phyloP scores from a whole-genome alignment of 2,888 invertebrate species.

The Limnephilus lunatus region DNA sequence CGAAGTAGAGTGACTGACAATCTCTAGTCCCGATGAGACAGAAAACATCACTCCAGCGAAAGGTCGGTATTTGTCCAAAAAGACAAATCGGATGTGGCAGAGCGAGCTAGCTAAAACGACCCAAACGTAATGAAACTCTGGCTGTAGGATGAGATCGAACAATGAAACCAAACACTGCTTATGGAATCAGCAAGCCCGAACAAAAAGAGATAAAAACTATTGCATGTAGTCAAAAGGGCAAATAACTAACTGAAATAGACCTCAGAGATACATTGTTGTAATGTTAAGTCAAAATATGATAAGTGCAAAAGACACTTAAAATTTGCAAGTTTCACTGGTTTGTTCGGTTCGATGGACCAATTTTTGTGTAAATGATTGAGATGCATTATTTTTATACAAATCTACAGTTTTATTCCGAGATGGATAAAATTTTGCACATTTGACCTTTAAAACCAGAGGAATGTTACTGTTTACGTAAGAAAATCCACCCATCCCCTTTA shows the following conservation, averaged over 20 bases:
- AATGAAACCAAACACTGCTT: constrained; percentile 1
- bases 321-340: neutral
- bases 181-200: neutral
- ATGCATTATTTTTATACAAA: neutral
- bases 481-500: too few relatives aligned
- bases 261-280: neutral
- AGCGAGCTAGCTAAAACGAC: constrained; percentile 23
- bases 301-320: neutral
- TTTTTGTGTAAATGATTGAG: neutral
- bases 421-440: too few relatives aligned
- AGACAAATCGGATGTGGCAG: neutral
- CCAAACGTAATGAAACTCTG: neutral
- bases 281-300: neutral
- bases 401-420: neutral
- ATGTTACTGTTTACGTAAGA: too few relatives aligned
- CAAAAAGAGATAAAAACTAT: neutral
- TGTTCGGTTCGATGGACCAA: neutral
- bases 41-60: constrained; percentile 33
- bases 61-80: constrained; percentile 41
- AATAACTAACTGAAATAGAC: neutral
- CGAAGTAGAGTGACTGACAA: constrained; percentile 34
- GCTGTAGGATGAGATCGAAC: neutral
- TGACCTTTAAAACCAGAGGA: too few relatives aligned
- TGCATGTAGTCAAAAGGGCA: neutral
- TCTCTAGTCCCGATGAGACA: constrained; percentile 35